Evolutionary conservation across 1,140 invertebrate species (phyloP), one percentile per base, ranked within the genome.

Genomic region (Panagrolaimus sp.): DNA sequence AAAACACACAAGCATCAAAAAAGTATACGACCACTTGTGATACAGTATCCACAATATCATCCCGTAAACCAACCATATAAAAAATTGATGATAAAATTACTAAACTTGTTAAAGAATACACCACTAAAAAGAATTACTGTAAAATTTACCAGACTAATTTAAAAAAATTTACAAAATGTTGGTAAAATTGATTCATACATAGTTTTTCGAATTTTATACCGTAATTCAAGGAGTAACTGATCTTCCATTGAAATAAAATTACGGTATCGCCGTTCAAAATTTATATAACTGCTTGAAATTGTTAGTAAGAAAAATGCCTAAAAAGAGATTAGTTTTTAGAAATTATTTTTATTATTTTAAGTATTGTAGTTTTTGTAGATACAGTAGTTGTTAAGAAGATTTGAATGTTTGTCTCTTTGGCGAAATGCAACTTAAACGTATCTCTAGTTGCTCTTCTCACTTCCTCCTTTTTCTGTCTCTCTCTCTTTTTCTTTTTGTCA

Each of bases 231-330:
- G 0, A 69, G 73, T 1, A 76, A 46, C 15, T 72, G 68, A 32
- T 76, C 68, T 55, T 78, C 76, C 43, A 76, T 67, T 32, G 67
- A 75, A 10, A 75, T 44, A 44, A 78, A 58, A 28, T 69, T 43
- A 8, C 70, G 46, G 44, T 67, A 74, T 47, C 63, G 79, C 0
- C 77, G 48, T 24, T 63, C 46, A 17, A 76, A 66, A 12, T 70
- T 73, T 28, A 76, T 68, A 26, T 58, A 73, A 10, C 48, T 43
- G n/a, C 62, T 52, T 14, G 75, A 76, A 14, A 76, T 71, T 44
- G 75, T 76, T 7, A 76, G 72, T 26, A 76, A 43, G 24, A 76
- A 78, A 67, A 76, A 76, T 43, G 67, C 79, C 75, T 75, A 43
- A 32, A 76, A 66, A 24, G 2, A 14, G 24, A 8, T 12, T 28